phyloP scores from a whole-genome alignment of 2,888 invertebrate genomes.

The Limnephilus marmoratus region DNA sequence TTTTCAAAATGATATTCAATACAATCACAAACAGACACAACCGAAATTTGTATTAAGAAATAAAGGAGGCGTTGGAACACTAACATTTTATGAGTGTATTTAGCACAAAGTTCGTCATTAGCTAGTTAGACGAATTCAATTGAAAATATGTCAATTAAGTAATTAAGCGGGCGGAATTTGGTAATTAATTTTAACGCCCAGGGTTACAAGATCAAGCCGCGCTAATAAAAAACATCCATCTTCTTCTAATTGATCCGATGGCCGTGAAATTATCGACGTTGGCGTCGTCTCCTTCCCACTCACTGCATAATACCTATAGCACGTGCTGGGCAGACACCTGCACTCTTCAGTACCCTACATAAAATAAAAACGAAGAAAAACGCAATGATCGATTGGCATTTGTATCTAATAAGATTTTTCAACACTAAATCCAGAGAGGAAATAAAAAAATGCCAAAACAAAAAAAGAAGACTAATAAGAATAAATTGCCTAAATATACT shows the following conservation, averaged over 20 bases:
- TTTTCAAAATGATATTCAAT: too few species aligned
- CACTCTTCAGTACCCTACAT: not conserved
- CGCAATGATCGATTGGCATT: not conserved
- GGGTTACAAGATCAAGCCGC: slow-evolving; percentile 7
- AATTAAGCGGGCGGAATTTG: not conserved
- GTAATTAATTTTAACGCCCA: not conserved
- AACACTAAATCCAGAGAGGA: not conserved
- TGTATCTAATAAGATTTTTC: not conserved
- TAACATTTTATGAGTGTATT: too few species aligned
- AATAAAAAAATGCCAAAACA: not conserved
- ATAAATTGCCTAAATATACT: too few species aligned
- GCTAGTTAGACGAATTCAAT: not conserved
- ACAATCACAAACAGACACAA: too few species aligned
- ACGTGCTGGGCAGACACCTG: slow-evolving; percentile 37
- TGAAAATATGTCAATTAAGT: slow-evolving; percentile 2
- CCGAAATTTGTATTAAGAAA: too few species aligned
- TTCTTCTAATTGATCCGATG: slow-evolving; percentile 40
- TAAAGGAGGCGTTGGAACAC: too few species aligned
- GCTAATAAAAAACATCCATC: not conserved
- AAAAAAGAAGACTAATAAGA: too few species aligned
- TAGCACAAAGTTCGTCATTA: not conserved
- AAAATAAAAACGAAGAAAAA: not conserved
- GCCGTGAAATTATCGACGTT: slow-evolving; percentile 39
- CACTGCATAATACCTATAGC: not conserved
- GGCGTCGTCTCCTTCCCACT: slow-evolving; percentile 39